phyloP scores from a whole-genome alignment of 2,888 invertebrate species.

The Mimachlamys varia region DNA sequence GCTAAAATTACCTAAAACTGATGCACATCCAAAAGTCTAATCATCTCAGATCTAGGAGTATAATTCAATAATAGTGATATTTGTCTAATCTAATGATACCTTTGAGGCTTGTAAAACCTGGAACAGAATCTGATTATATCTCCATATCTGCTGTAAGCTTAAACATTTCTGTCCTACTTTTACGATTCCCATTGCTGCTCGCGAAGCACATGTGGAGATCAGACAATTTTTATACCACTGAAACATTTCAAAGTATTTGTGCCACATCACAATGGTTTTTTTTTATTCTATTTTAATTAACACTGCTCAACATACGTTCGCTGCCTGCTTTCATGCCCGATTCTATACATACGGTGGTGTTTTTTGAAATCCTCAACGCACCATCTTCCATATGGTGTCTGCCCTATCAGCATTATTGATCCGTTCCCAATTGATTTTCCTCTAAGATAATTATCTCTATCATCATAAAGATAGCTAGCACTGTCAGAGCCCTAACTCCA shows the following conservation, averaged over 20 bases:
- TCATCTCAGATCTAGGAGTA: neutral
- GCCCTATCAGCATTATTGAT: constrained; percentile 17
- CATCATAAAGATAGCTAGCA: neutral
- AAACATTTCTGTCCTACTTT: neutral
- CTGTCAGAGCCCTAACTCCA: neutral
- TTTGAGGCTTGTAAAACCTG: neutral
- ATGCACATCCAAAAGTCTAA: neutral
- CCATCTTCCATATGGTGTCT: constrained; percentile 33
- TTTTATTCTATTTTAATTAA: neutral
- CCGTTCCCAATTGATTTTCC: neutral
- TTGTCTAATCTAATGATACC: neutral
- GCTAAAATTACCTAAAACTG: no score
- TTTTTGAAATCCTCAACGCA: neutral
- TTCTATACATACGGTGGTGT: neutral
- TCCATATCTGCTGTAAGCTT: neutral
- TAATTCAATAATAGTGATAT: neutral
- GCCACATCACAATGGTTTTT: neutral
- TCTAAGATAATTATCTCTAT: constrained; percentile 20
- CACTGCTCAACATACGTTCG: neutral
- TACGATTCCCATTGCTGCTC: neutral
- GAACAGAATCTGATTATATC: neutral
- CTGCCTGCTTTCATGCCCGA: neutral
- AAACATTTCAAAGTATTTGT: neutral
- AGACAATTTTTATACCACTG: neutral
- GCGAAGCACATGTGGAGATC: neutral